These are phyloP conservation scores for Ibidorhyncha struthersii DNA, from an alignment of 2,113 vertebrate genomes.

Conservation along the genomic window DNA sequence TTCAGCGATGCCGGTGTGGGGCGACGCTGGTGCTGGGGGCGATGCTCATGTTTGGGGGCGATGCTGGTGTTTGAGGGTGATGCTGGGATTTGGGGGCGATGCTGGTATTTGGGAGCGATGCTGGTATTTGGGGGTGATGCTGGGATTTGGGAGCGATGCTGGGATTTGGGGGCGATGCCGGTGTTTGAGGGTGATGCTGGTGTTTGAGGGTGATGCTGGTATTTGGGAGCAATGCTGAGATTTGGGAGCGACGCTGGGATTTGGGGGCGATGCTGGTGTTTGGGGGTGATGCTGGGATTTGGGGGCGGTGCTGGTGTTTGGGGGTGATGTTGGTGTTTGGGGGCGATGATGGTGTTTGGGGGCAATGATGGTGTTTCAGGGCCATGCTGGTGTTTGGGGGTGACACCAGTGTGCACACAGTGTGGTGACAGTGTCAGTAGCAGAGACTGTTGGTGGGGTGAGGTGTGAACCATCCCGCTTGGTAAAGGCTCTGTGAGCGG, in stretches of 20 bases:
- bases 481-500: rapidly evolving
- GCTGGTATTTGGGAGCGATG: too few relatives aligned
- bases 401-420: rapidly evolving
- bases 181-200: background rate
- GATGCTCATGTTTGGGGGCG: too few relatives aligned
- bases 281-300: rapidly evolving
- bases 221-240: too few relatives aligned
- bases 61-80: background rate
- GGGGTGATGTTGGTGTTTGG: background rate
- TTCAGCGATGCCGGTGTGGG: background rate
- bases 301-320: rapidly evolving
- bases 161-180: background rate
- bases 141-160: background rate
- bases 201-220: background rate
- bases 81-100: background rate
- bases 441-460: rapidly evolving
- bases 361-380: too few relatives aligned
- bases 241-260: too few relatives aligned
- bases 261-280: background rate
- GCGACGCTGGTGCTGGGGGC: rapidly evolving
- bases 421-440: rapidly evolving
- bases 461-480: rapidly evolving
- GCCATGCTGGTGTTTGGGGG: background rate
- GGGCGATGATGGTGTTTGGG: too few relatives aligned
- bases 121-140: background rate